Percentiles rank a stretch among this genome's conserved stretches.
Evolutionary conservation across 2,888 invertebrate species (phyloP).

Genomic region (Pyrrhia umbra): DNA sequence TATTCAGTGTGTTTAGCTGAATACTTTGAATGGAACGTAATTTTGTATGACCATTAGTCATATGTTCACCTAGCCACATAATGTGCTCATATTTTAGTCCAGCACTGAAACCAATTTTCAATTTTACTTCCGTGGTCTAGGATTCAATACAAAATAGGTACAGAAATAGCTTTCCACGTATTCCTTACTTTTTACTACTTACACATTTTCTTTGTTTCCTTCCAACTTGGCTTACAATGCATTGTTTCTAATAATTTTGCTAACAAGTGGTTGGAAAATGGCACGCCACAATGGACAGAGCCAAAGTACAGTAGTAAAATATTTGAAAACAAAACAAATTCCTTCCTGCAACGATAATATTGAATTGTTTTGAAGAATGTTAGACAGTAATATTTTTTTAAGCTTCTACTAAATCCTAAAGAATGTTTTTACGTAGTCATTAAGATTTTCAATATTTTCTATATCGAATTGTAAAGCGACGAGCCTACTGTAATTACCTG

Average conservation of each 20-base stretch:
- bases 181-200: slow-evolving; percentile 81
- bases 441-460: slow-evolving; percentile 45
- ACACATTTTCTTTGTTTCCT: slow-evolving; percentile 84
- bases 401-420: slow-evolving; percentile 15
- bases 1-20: slow-evolving; percentile 47
- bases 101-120: slow-evolving; percentile 55
- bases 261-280: slow-evolving; percentile 79
- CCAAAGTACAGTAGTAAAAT: slow-evolving; percentile 64
- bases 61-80: background rate
- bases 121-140: slow-evolving; percentile 68
- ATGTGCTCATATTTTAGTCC: background rate
- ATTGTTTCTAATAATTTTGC: slow-evolving; percentile 84
- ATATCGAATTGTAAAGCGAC: slow-evolving; percentile 77
- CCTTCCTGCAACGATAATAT: slow-evolving; percentile 50
- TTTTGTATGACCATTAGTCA: slow-evolving; percentile 4
- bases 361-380: slow-evolving; percentile 43
- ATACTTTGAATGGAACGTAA: slow-evolving; percentile 40
- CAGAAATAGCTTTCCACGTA: slow-evolving; percentile 74
- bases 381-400: slow-evolving; percentile 37
- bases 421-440: slow-evolving; percentile 6
- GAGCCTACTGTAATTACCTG: slow-evolving; percentile 85
- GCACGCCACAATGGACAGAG: slow-evolving; percentile 73
- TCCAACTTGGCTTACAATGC: slow-evolving; percentile 78
- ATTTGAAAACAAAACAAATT: slow-evolving; percentile 72
- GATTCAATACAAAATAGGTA: slow-evolving; percentile 68